Evolutionary conservation across 2,888 invertebrate genomes (phyloP).

Genomic region (Bugula neritina): DNA sequence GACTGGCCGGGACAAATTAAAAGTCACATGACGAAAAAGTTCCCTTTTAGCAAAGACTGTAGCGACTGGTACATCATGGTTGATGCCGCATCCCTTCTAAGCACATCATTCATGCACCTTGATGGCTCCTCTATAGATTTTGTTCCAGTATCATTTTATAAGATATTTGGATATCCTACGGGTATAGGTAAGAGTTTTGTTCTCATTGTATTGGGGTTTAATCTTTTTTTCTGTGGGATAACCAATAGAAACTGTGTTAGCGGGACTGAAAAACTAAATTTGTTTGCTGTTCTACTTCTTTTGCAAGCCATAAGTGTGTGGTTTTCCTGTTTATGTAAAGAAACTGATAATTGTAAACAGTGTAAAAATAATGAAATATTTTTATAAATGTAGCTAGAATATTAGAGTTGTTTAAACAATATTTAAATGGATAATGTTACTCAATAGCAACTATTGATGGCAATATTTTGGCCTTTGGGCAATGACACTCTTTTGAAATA

Average conservation of each 20-base stretch:
- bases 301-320: slow-evolving; percentile 1
- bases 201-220: not conserved
- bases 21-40: slow-evolving; percentile 22
- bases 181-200: slow-evolving; percentile 65
- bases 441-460: too few species aligned
- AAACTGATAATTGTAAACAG: too few species aligned
- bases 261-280: not conserved
- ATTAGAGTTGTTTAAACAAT: too few species aligned
- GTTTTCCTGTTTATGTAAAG: too few species aligned
- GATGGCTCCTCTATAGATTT: slow-evolving; percentile 73
- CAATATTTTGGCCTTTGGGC: too few species aligned
- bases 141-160: slow-evolving; percentile 87
- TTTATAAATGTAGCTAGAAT: too few species aligned
- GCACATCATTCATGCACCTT: slow-evolving; percentile 73
- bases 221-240: not conserved
- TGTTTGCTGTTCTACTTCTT: not conserved
- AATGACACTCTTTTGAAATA: too few species aligned
- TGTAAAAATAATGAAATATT: too few species aligned
- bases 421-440: too few species aligned
- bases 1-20: slow-evolving; percentile 64
- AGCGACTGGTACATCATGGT: slow-evolving; percentile 62
- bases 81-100: slow-evolving; percentile 78
- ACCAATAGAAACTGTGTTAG: not conserved
- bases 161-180: slow-evolving; percentile 92
- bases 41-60: slow-evolving; percentile 25